Base-by-base conservation (phyloP, 1,140 invertebrate species). In the Wiebesia pumilae region DNA sequence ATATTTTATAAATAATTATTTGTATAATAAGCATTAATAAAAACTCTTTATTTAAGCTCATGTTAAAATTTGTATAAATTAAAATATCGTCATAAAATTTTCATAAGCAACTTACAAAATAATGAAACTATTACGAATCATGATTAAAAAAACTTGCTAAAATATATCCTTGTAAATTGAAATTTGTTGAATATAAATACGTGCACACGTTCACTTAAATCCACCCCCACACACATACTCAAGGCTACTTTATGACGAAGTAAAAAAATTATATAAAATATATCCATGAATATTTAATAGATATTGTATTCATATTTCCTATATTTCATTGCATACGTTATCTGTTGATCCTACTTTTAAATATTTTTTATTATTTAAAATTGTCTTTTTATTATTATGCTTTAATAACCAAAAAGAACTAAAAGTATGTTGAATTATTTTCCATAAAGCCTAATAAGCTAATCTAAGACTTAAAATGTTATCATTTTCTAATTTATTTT, bases 221-320 rank as follows among this genome's bases (percentile, higher is more conserved):
- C 67, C 67, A 35, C 67, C 67, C 16, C 35, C 67, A 19, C 33
- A 35, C n/a, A 71, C 35, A 38, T 16, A 3, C 19, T 38, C 62
- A 71, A 71, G 67, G 67, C 19, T 71, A 71, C 67, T 19, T 6
- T 35, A 19, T 71, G 67, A 35, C 33, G 67, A 71, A 71, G 33
- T 71, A 38, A 71, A 65, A 65, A 71, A 71, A 33, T 35, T 71
- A 71, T n/a, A 35, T 71, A 71, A 9, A 71, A 71, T 71, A 35
- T 71, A 71, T 35, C 67, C 38, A 71, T 71, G 67, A 35, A 71
- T 71, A 71, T 71, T 71, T 14, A 71, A 71, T 10, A 30, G 16
- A 35, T 35, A 38, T 71, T 71, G 6, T 38, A 35, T 16, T 71
- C 27, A 16, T 71, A n/a, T 9, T 65, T 27, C n/a, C 62, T 54